A percentile compares a stretch with the other conserved stretches of the same genome.
These are phyloP conservation scores for Pasiphila rectangulata DNA, from an alignment of 2,888 invertebrate species.

Conservation along the genomic window DNA sequence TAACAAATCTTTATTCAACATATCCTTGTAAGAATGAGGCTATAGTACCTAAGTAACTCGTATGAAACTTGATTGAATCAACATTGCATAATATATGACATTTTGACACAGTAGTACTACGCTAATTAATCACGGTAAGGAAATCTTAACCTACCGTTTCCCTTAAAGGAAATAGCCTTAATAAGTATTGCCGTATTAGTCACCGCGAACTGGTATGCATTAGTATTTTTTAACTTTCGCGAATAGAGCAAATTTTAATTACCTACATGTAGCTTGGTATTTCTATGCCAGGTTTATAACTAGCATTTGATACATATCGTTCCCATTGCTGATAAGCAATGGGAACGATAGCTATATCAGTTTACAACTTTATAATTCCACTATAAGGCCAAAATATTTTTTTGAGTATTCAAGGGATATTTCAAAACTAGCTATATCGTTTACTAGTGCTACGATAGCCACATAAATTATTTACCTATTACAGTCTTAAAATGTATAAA, in stretches of 20 bases:
- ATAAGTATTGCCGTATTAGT: constrained; percentile 2
- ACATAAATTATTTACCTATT: background rate
- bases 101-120: constrained; percentile 21
- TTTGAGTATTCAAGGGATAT: too few relatives aligned
- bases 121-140: constrained; percentile 22
- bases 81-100: constrained; percentile 13
- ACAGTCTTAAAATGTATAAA: background rate
- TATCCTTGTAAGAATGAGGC: constrained; percentile 8
- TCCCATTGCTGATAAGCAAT: too few relatives aligned
- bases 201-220: too few relatives aligned
- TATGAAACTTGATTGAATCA: constrained; percentile 16
- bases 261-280: too few relatives aligned
- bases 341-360: too few relatives aligned
- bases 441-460: background rate
- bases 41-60: constrained; percentile 9
- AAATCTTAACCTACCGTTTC: constrained; percentile 17
- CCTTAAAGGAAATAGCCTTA: constrained; percentile 8
- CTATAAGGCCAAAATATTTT: too few relatives aligned
- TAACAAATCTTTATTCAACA: constrained; percentile 7
- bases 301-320: too few relatives aligned
- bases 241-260: too few relatives aligned
- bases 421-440: background rate
- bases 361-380: too few relatives aligned
- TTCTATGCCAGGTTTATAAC: too few relatives aligned
- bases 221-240: too few relatives aligned